Base-by-base conservation (phyloP, 2,113 vertebrate species). In the Tylochromis polylepis region DNA sequence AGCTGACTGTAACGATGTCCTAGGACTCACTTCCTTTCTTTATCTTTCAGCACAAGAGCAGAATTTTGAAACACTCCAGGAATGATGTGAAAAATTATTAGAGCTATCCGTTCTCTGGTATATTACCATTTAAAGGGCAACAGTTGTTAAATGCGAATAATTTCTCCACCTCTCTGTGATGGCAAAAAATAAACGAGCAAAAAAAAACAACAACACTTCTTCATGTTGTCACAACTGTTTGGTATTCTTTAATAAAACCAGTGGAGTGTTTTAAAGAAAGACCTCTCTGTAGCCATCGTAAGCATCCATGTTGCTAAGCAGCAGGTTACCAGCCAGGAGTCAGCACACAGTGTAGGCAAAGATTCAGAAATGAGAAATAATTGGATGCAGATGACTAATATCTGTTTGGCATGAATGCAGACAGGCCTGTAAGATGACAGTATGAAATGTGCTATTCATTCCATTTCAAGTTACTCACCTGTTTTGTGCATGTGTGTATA, bases 261-360 rank as follows among this genome's bases (percentile, higher is more conserved):
- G 84, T 53, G 27, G 67, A 77, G 83, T 85, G 83, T 79, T 87
- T 83, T 56, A 89, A 46, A 84, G 60, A 70, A 82, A 82, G 51
- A 81, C 5, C 41, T 79, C 75, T 79, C 85, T 83, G 65, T 77
- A 41, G 16, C 18, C 6, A 9, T 29, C 38, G 62, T 46, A 55
- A 79, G 89, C 81, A 86, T 89, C 86, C 86, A 87, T 88, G 95
- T 94, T 95, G 94, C 95, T 94, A 91, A 94, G 94, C 94, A 93
- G 92, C 94, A 91, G 90, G 92, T 91, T 88, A 88, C 62, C 59
- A 85, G 85, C 49, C 36, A 81, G 22, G 24, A 90, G 87, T 83
- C 70, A 65, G 60, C 84, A 58, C 85, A 87, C 62, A 29, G 16
- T 79, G 87, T 49, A 79, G 87, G 80, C 81, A 81, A 88, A 53